Evolutionary conservation across 2,113 vertebrate genomes (phyloP).

Genomic region (Bagarius yarrelli): DNA sequence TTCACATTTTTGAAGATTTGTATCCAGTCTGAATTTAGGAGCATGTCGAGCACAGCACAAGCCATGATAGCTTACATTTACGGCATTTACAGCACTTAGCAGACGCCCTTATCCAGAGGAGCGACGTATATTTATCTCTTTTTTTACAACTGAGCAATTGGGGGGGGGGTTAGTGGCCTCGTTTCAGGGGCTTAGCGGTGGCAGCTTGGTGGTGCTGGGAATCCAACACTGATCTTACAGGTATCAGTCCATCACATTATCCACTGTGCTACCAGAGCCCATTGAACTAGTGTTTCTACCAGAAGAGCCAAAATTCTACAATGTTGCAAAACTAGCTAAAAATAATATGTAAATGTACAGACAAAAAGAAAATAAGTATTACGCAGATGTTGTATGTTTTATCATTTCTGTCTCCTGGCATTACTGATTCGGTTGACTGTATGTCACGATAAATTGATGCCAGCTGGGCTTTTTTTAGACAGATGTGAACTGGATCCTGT

Average conservation of each 20-base stretch:
- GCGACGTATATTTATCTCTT: too few relatives aligned
- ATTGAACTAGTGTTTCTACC: not conserved
- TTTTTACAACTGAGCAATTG: too few relatives aligned
- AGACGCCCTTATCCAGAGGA: too few relatives aligned
- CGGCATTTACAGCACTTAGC: too few relatives aligned
- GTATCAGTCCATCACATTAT: too few relatives aligned
- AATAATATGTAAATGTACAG: not conserved
- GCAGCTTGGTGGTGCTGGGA: too few relatives aligned
- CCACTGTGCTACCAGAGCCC: too few relatives aligned
- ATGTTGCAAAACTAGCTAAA: not conserved
- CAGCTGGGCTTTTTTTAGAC: slow-evolving; percentile 46
- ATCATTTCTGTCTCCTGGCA: not conserved
- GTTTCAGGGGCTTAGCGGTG: too few relatives aligned
- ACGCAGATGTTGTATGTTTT: slow-evolving; percentile 19
- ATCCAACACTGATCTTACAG: too few relatives aligned
- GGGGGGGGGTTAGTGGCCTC: too few relatives aligned
- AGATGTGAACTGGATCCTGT: slow-evolving; percentile 51
- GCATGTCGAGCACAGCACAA: not conserved
- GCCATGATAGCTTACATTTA: too few relatives aligned
- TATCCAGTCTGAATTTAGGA: not conserved
- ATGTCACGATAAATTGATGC: slow-evolving; percentile 21
- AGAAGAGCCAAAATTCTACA: not conserved
- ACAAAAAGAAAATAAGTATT: slow-evolving; percentile 7
- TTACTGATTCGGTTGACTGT: not conserved
- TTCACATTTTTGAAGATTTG: not conserved